Evolutionary conservation across 2,113 vertebrate genomes (phyloP), one percentile per base, ranked within the genome.

Genomic region (Mastomys coucha): DNA sequence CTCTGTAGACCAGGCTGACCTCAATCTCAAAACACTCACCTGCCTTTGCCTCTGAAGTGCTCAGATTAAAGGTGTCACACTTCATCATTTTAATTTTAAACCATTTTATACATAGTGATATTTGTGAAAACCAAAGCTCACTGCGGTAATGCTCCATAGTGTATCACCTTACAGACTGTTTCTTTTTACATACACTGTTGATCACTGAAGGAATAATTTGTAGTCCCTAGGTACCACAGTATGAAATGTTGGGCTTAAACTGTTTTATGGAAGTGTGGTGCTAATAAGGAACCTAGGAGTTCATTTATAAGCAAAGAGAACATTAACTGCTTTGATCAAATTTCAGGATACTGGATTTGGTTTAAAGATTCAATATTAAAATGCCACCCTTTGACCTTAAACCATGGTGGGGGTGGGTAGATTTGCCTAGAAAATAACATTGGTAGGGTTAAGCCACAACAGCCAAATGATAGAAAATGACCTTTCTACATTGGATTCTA

Each of bases 291-390:
- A 51, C 69, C 51, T 92, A 14, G 81, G 65, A 16, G 84, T 31
- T 91, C 69, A 95, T 19, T 28, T 81, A 42, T 96, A 94, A 91
- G 42, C 76, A 91, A 70, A 89, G 22, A 49, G 60, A 89, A 75
- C 67, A 88, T 88, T 82, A 92, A 87, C 67, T 73, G 45, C 45
- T 96, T n/a, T 87, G 89, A 73, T 26, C 65, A 94, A 94, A 75
- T 92, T 53, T 86, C 31, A 97, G 75, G 26, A 31, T 75, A 2
- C 51, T 70, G 73, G 26, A 53, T 91, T 77, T 92, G 58, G 92
- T 89, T 95, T 84, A 92, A 86, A 96, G 9, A 89, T 73, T 36
- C 78, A 51, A 65, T 95, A 92, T 53, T 91, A 89, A 93, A 96
- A 77, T 89, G 28, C 75, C 84, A 33, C 42, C 28, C 80, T 95